Evolutionary conservation across 64 coral and sea anemone genomes (phyloP), one percentile per base, ranked within the genome.

Genomic region (Anthopleura sola): DNA sequence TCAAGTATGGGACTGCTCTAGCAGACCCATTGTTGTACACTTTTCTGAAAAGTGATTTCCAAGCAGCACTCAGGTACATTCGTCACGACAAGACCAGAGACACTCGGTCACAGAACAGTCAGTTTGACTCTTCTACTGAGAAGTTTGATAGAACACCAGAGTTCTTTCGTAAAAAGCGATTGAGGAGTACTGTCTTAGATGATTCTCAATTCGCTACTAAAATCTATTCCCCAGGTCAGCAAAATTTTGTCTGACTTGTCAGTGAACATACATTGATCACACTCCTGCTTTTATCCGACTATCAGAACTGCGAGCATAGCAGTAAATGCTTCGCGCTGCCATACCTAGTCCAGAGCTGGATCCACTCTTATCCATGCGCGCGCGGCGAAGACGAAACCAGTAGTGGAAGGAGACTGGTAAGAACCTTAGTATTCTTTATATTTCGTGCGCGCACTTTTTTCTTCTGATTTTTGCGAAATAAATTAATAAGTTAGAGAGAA

Each of bases 21-120:
- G 36, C 83, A 34, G 55, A 90, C 36, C 88, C 88, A 6, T n/a
- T 90, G 6, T 46, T 90, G 3, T 90, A 82, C 34, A 84, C 88
- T 12, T 84, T 84, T 31, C 53, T 90, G 15, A 90, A 90, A 39
- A 55, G 32, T 10, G 88, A 90, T 53, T 90, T 90, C 29, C 88
- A 90, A 62, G 21, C 26, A 14, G 81, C 80, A 0, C 44, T 90
- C 3, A 83, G 49, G 34, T 54, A 54, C n/a, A 16, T 34, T 2
- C 37, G 12, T 14, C 39, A 15, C 6, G 23, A 38, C 8, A 32
- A 71, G 26, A 71, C n/a, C 66, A 48, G 23, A 19, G 37, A 79
- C 2, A 19, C 36, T 5, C 21, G 20, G 5, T 40, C 39, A 38
- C 24, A 46, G 0, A 1, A 17, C 66, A 48, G 19, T 79, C 76